phyloP scores from a whole-genome alignment of 2,113 vertebrate genomes.

The Rhadina sibilatrix region DNA sequence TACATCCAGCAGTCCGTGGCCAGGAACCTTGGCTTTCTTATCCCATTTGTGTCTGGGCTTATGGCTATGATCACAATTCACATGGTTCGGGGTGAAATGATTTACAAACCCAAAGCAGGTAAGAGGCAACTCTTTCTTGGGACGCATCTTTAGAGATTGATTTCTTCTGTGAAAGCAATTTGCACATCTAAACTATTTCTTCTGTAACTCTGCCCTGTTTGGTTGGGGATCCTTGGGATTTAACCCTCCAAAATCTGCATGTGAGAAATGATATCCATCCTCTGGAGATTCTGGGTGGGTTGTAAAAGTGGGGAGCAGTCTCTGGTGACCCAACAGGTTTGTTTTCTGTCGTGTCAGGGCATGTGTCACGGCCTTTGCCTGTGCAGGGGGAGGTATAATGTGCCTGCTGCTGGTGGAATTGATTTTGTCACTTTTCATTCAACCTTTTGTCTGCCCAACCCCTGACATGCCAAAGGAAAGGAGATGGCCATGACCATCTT shows the following conservation, averaged over 20 bases:
- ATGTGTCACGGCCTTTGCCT: background rate
- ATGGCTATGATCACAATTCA: slow-evolving; percentile 84
- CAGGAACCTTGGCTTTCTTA: slow-evolving; percentile 85
- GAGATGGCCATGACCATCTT: background rate
- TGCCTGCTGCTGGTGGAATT: background rate
- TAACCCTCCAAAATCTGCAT: background rate
- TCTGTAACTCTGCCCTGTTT: background rate
- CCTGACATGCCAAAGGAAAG: background rate
- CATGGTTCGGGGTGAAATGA: slow-evolving; percentile 85
- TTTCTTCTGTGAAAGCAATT: background rate
- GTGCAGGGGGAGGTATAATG: background rate
- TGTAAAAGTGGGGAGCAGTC: background rate
- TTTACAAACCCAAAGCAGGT: slow-evolving; percentile 87
- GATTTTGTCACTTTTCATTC: background rate
- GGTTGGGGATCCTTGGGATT: background rate
- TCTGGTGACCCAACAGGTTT: background rate
- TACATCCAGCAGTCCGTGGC: slow-evolving; percentile 87
- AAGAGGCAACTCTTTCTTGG: slow-evolving; percentile 5
- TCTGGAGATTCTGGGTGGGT: background rate
- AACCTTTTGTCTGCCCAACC: background rate
- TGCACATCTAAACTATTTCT: background rate
- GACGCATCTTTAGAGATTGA: background rate
- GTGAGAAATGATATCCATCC: background rate
- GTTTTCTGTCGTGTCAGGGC: background rate
- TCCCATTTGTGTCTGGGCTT: slow-evolving; percentile 85